Base-by-base conservation (phyloP, 1,140 invertebrate species). In the Kradibia gibbosae region DNA sequence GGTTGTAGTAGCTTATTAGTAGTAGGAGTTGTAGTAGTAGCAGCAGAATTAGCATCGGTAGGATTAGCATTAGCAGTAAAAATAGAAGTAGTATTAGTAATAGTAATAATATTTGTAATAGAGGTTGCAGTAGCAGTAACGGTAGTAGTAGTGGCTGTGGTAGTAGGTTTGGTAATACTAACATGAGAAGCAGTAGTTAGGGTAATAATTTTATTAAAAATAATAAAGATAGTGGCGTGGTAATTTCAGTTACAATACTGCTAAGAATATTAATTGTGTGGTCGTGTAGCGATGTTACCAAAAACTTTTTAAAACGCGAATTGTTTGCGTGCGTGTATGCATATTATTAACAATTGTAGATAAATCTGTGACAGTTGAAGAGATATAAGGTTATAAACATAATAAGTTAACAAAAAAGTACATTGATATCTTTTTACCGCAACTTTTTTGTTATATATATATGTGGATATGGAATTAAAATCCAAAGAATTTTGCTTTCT, bases 301-400 rank as follows among this genome's bases (percentile, higher is more conserved):
- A 80, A 67, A 80, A 74, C 76, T 53, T 28, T 53, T 78, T n/a
- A 53, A n/a, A 36, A 17, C 28, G 77, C 73, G 53, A 75, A 0
- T 28, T 36, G 39, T 22, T n/a, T 39, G 65, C 57, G 34, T 73
- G 31, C 5, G 53, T 65, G 42, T 80, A 80, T 80, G 74, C 76
- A 78, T 72, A 80, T 22, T 60, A 55, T 42, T 74, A 74, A 65
- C 57, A 73, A 71, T 73, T 81, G 79, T 81, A 81, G 79, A 81
- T 81, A 81, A 81, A 81, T 67, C 62, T 80, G 62, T 60, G 53
- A 5, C 73, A 80, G 71, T 13, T 34, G 36, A 57, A 5, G 10
- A 25, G 25, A 45, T 17, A 57, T 11, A 36, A 60, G 17, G 39
- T 28, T 62, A 76, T 65, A n/a, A 57, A 28, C 0, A 36, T 75